phyloP scores from a whole-genome alignment of 2,113 vertebrate species.

The Phrynosoma blainvillii region DNA sequence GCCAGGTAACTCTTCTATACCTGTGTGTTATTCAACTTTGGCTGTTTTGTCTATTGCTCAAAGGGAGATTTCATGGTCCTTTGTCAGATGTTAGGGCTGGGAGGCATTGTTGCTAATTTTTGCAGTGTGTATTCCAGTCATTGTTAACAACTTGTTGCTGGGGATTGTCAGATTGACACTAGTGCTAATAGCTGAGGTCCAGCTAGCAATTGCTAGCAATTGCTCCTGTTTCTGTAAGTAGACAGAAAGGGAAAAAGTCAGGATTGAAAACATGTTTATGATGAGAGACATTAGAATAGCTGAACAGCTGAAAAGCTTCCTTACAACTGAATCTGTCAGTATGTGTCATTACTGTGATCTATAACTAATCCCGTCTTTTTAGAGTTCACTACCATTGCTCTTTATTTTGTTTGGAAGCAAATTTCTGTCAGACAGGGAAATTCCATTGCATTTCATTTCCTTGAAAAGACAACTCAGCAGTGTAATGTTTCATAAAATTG shows the following conservation, averaged over 20 bases:
- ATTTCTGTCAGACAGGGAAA: constrained; percentile 12
- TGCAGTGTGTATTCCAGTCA: not conserved
- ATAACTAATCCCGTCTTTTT: constrained; percentile 8
- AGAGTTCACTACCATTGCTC: not conserved
- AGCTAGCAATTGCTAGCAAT: not conserved
- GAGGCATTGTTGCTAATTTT: not conserved
- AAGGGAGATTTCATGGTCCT: not conserved
- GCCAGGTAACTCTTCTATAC: not conserved
- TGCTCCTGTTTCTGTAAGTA: not conserved
- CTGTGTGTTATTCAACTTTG: not conserved
- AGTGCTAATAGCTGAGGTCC: not conserved
- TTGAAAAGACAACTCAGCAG: constrained; percentile 34
- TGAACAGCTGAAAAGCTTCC: not conserved
- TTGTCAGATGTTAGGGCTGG: not conserved
- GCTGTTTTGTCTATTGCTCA: not conserved
- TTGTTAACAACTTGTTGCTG: not conserved
- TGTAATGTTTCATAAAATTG: constrained; percentile 53
- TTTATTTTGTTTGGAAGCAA: constrained; percentile 37
- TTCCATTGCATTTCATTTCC: constrained; percentile 46
- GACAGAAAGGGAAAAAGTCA: not conserved
- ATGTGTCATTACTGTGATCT: constrained; percentile 1
- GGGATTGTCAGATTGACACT: not conserved
- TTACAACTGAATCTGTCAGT: constrained; percentile 4
- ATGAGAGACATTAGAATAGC: not conserved
- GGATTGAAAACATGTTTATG: not conserved